These are phyloP conservation scores for Epicauta chinensis DNA, from an alignment of 1,140 invertebrate genomes.

Conservation along the genomic window DNA sequence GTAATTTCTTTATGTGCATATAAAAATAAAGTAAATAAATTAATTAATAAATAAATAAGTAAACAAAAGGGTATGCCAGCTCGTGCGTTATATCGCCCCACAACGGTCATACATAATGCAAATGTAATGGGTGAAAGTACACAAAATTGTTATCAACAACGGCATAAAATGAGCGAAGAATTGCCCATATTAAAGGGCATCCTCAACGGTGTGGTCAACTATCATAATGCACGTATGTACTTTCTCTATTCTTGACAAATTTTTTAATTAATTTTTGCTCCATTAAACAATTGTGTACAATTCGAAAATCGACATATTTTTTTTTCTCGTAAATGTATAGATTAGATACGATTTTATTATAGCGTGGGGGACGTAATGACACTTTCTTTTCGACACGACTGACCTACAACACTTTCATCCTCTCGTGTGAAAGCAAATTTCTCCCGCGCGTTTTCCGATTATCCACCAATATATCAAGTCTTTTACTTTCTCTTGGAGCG, in stretches of 20 bases:
- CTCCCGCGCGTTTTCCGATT: constrained; percentile 17
- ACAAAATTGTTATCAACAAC: constrained; percentile 10
- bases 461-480: constrained; percentile 1
- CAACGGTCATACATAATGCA: constrained; percentile 21
- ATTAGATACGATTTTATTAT: too few species aligned
- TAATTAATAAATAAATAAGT: too few species aligned
- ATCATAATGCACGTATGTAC: constrained; percentile 84
- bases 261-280: background rate
- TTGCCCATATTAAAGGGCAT: constrained; percentile 82
- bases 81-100: constrained; percentile 37
- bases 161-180: constrained; percentile 69
- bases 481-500: background rate
- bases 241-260: background rate
- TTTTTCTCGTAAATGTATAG: too few species aligned
- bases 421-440: constrained; percentile 32
- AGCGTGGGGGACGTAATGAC: background rate
- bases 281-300: background rate
- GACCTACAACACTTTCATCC: constrained; percentile 35
- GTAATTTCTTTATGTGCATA: background rate
- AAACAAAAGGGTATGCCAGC: constrained; percentile 43
- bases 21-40: too few species aligned
- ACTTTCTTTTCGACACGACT: constrained; percentile 22
- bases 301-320: too few species aligned
- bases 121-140: constrained; percentile 33
- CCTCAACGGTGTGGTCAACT: constrained; percentile 78